Evolutionary conservation across 2,113 vertebrate species (phyloP), one percentile per base, ranked within the genome.

Genomic region (Pelodiscus sinensis): DNA sequence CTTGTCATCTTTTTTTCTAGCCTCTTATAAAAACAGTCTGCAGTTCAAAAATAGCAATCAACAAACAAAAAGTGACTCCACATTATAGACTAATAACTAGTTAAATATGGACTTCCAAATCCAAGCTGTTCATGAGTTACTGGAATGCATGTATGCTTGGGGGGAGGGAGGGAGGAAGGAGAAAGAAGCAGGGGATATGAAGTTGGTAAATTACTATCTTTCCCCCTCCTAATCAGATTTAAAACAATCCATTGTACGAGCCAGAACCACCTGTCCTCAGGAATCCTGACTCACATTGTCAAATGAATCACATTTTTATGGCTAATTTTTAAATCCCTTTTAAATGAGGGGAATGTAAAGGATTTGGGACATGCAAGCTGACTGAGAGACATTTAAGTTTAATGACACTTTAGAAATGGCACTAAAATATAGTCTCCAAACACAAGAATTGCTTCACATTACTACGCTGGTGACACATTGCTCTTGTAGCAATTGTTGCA

Each of bases 61-160:
- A 77, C 60, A 54, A 29, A 71, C 55, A 35, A 24, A 12, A 75
- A 50, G 3, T 24, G 38, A 25, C 24, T 75, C 73, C 24, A 50
- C 35, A 50, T 77, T 24, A 77, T 27, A 50, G 22, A 50, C 6
- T 77, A 75, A 54, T 7, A n/a, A 13, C 35, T 81, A 71, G 24
- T 15, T 60, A 57, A 73, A 25, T 22, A 57, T 85, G 54, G 78
- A 13, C 58, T 88, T 65, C 50, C 44, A 77, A 77, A 77, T 50
- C 38, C 25, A 77, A 77, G 11, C 73, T 50, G 44, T 50, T 77
- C 24, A 50, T 24, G 24, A 77, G 38, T 50, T 27, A 77, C 35
- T 51, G 73, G 6, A 19, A 14, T 0, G 4, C 0, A 0, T 5
- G 11, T 0, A 0, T 29, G 78, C 35, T 19, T 12, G 38, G 56